phyloP scores from a whole-genome alignment of 1,140 invertebrate species.

The Ectropis grisescens region DNA sequence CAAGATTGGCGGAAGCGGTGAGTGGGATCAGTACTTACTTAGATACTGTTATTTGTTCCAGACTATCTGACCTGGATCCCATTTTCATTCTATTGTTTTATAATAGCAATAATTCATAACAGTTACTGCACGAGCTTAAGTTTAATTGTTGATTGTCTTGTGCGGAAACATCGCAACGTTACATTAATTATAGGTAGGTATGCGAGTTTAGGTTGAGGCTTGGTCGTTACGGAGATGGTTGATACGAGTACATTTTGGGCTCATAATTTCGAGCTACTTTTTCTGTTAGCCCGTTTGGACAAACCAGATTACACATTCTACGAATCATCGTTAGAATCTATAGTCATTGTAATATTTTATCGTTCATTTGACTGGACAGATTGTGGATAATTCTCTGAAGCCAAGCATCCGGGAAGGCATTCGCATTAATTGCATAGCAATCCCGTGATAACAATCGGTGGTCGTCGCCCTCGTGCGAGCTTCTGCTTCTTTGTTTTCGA shows the following conservation, averaged over 20 bases:
- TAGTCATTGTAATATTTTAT: no score
- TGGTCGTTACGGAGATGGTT: no score
- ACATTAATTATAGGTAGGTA: no score
- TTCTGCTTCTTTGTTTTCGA: slow-evolving; percentile 21
- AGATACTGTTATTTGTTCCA: slow-evolving; percentile 6
- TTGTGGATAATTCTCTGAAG: no score
- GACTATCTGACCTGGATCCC: slow-evolving; percentile 15
- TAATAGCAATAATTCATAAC: slow-evolving; percentile 14
- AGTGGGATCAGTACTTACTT: slow-evolving; percentile 19
- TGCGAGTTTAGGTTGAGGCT: no score
- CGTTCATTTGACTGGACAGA: no score
- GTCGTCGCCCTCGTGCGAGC: slow-evolving; percentile 37
- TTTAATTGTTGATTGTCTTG: slow-evolving; percentile 19
- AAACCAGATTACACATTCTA: no score
- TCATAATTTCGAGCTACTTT: no score
- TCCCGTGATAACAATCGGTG: slow-evolving; percentile 36
- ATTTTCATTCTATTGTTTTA: slow-evolving; percentile 18
- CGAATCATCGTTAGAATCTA: no score
- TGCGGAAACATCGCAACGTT: slow-evolving; percentile 10
- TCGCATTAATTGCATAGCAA: slow-evolving; percentile 36
- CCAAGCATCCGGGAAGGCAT: slow-evolving; percentile 22
- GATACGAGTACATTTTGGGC: no score
- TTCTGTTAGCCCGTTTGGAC: no score
- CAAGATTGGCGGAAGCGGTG: slow-evolving; percentile 79
- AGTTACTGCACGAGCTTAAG: slow-evolving; percentile 15